Conservation (phyloP, 1,140 invertebrate species). For the Nilaparvata lugens region DNA sequence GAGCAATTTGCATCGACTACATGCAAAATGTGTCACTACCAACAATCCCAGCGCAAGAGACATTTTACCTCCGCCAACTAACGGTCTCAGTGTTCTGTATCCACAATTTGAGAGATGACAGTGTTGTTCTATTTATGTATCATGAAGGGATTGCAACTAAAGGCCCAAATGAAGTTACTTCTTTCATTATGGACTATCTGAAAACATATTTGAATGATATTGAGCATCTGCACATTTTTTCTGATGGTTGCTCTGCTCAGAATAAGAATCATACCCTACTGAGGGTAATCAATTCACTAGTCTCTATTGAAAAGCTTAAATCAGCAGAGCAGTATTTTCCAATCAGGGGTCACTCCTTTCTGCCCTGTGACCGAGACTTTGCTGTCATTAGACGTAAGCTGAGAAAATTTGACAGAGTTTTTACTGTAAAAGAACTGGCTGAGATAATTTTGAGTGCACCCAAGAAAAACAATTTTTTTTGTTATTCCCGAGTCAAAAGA, state of each 20-base stretch:
- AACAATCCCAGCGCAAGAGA: slow-evolving; percentile 11
- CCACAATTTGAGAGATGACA: slow-evolving; percentile 5
- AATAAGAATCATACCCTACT: slow-evolving; percentile 2
- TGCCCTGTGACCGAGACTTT: background rate
- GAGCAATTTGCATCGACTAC: slow-evolving; percentile 9
- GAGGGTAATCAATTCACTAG: background rate
- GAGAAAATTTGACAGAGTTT: background rate
- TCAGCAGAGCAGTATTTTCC: background rate
- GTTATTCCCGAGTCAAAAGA: background rate
- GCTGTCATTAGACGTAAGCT: background rate
- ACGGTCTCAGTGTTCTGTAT: slow-evolving; percentile 18
- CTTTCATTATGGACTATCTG: slow-evolving; percentile 10
- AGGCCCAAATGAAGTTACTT: too few species aligned
- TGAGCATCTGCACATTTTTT: background rate
- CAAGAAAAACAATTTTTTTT: background rate
- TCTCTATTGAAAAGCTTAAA: background rate
- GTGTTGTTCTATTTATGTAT: slow-evolving; percentile 10
- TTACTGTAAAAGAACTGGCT: background rate
- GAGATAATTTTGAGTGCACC: background rate
- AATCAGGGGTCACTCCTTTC: slow-evolving; percentile 1
- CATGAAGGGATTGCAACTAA: slow-evolving; percentile 11
- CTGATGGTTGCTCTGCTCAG: too few species aligned
- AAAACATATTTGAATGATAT: background rate
- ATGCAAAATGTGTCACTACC: slow-evolving; percentile 16
- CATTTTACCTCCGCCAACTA: slow-evolving; percentile 17